A percentile compares a stretch with the other conserved stretches of the same genome.
Evolutionary conservation across 2,888 invertebrate species (phyloP).

Genomic region (Tipula confusa): DNA sequence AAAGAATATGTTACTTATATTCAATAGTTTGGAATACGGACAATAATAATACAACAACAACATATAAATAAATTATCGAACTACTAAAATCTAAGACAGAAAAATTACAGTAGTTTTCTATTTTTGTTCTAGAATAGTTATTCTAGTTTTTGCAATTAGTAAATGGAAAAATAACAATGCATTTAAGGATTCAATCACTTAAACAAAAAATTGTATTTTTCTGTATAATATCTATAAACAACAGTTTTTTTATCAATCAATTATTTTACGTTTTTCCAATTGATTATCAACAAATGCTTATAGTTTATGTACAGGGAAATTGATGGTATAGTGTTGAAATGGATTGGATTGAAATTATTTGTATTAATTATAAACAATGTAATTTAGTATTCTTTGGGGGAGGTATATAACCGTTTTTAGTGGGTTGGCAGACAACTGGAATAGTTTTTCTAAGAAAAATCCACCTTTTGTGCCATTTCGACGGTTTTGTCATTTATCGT

Average conservation of each 20-base stretch:
- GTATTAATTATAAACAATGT: background rate
- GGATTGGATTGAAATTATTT: background rate
- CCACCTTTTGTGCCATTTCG: no score
- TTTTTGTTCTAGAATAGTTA: background rate
- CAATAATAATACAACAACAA: no score
- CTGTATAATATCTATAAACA: background rate
- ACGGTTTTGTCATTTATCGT: no score
- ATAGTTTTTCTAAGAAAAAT: no score
- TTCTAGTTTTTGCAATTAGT: background rate
- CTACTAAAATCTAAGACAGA: background rate
- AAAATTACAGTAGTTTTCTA: background rate
- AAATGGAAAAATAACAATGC: constrained; percentile 16
- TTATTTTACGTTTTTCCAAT: background rate
- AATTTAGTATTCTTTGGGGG: no score
- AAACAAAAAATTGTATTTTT: background rate
- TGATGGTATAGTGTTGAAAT: background rate
- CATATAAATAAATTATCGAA: background rate
- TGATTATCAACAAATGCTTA: background rate
- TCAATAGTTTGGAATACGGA: background rate
- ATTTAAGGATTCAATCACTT: background rate
- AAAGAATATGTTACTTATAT: background rate
- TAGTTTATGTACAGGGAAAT: background rate
- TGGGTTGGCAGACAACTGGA: no score
- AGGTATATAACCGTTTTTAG: no score
- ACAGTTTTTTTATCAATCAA: background rate